Conservation (phyloP, 2,113 vertebrate genomes). For the human (Homo sapiens) region DNA sequence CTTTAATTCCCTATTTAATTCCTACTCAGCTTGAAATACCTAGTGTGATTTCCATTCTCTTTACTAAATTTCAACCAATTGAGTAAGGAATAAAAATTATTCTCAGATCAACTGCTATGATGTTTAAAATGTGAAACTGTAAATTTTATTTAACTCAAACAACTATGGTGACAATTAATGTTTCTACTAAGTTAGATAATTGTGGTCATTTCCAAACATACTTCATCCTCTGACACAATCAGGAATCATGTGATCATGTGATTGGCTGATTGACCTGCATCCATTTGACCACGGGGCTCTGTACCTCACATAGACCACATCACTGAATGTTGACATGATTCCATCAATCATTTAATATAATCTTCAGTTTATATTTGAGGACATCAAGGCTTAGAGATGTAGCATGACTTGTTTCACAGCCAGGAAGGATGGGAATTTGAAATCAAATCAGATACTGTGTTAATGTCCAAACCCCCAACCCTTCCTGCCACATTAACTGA, state of each 20-base stretch:
- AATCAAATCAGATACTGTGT: background rate
- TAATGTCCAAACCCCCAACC: background rate
- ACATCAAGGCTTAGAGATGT: background rate
- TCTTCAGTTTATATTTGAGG: background rate
- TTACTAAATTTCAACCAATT: slow-evolving; percentile 21
- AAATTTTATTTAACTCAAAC: slow-evolving; percentile 48
- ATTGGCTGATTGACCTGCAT: background rate
- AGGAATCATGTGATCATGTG: background rate
- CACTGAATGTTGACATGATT: background rate
- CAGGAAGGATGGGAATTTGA: slow-evolving; percentile 12
- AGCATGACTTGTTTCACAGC: background rate
- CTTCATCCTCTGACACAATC: background rate
- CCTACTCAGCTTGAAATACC: background rate
- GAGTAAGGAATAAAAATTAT: slow-evolving; percentile 42
- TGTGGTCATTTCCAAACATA: background rate
- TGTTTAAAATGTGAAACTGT: slow-evolving; percentile 11
- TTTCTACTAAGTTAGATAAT: slow-evolving; percentile 1
- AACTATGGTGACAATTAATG: background rate
- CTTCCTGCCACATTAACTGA: background rate
- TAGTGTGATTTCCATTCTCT: background rate
- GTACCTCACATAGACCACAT: background rate
- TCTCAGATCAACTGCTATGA: background rate
- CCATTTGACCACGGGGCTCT: background rate
- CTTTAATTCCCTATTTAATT: background rate
- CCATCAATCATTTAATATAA: background rate